These are phyloP conservation scores for Syrrhaptes paradoxus DNA, from an alignment of 2,113 vertebrate species.

Conservation along the genomic window DNA sequence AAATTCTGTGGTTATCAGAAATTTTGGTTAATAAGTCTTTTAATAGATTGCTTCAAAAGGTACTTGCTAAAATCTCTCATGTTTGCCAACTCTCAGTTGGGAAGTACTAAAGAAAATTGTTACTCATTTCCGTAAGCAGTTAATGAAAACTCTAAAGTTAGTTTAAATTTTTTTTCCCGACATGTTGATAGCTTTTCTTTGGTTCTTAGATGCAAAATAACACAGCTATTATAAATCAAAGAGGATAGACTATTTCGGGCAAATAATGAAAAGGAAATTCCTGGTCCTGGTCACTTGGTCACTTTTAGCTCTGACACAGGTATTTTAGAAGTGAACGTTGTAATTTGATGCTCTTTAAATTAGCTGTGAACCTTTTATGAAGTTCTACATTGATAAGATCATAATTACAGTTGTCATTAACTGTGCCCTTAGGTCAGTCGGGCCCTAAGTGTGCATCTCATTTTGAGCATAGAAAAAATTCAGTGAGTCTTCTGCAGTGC, in stretches of 20 bases:
- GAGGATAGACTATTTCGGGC: not conserved
- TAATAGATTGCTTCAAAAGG: not conserved
- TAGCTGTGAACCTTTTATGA: not conserved
- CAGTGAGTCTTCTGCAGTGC: not conserved
- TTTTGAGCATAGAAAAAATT: not conserved
- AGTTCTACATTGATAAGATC: not conserved
- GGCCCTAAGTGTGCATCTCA: not conserved
- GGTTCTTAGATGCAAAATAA: not conserved
- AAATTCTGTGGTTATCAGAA: not conserved
- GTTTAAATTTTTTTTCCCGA: not conserved
- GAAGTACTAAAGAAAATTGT: not conserved
- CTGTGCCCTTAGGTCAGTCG: conserved; percentile 33
- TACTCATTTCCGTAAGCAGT: not conserved
- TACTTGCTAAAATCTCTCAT: not conserved
- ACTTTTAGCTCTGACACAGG: not conserved
- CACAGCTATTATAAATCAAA: not conserved
- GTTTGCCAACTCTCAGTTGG: not conserved
- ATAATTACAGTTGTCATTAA: conserved; percentile 11
- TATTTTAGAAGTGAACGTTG: not conserved
- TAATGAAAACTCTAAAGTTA: not conserved
- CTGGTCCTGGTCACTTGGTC: not conserved
- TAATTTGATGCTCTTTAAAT: not conserved
- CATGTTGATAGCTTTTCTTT: not conserved
- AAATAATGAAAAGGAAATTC: not conserved
- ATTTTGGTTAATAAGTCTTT: not conserved